Base-by-base conservation (phyloP, 1,140 invertebrate genomes). In the Oryctes rhinoceros region DNA sequence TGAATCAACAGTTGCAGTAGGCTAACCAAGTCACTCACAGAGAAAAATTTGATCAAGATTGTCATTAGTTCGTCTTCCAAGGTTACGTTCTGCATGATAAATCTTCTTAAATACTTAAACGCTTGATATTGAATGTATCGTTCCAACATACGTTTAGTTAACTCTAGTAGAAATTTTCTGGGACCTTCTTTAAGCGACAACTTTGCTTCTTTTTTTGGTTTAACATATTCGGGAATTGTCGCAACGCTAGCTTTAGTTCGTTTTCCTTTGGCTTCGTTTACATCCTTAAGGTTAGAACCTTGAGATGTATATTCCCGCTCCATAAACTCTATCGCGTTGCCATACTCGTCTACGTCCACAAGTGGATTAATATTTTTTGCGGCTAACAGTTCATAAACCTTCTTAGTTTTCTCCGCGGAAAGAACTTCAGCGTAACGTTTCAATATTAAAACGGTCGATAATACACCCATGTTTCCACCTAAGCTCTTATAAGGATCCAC, bases 401-500 rank as follows among this genome's bases (percentile, higher is more conserved):
- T 76, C 47, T 81, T 83, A 59, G 81, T 82, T n/a, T 48, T 76
- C 0, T 83, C 79, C 0, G 81, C n/a, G 13, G 84, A 79, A 49
- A 83, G 78, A 37, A 80, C 13, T 4, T 83, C 80, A 15, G 78
- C 78, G 76, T 85, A 87, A 30, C 84, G 49, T 53, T 84, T 83
- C 24, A 85, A 80, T 44, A 82, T 47, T n/a, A 83, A 82, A 9
- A 87, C 48, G 1, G 84, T 85, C 35, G 85, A 81, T 24, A 84
- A 62, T 35, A 84, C 84, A 3, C 86, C 86, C 83, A 85, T 84
- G 37, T 81, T 77, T 44, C 82, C 78, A 1, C 79, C 81, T 24
- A 86, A 47, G 9, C 59, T 30, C 76, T 82, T 15, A 81, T 86
- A 83, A 44, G 85, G 84, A 82, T 85, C 71, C 9, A 84, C 78